Evolutionary conservation across 2,797 vertebrate genomes (phyloP), one percentile per base, ranked within the genome.

Genomic region (Neopelma chrysocephalum): DNA sequence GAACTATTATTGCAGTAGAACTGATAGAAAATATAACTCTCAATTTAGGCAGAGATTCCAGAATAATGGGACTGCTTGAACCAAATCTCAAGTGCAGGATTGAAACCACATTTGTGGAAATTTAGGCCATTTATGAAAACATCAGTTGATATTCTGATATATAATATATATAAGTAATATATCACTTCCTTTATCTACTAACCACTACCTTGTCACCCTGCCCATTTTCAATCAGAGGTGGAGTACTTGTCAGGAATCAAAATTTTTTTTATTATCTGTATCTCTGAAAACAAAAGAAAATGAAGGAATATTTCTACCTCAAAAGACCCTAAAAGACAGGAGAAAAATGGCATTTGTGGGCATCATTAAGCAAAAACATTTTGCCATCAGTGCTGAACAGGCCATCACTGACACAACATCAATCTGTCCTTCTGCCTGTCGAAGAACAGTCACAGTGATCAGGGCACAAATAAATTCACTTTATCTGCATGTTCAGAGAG

Each of bases 331-430:
- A 92, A 61, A 77, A 96, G 88, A 75, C 80, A 91, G 77, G 73
- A 53, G 56, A 93, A 56, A 92, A 73, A 88, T 90, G 76, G 50
- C 51, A 91, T 82, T 93, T 95, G 66, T 81, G 69, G 40, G 71
- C 80, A 96, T 96, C 83, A 75, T 96, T 96, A 97, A 95, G 82
- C 85, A 90, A 75, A 83, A 96, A 75, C 53, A 54, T 87, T 90
- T 94, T 89, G 89, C 84, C 85, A 96, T 91, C 72, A 82, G 71
- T 76, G 81, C 56, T 27, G 62, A 54, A 66, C 40, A 89, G 72
- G 78, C 66, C 68, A 79, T 54, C 47, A 34, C 26, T 56, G 42
- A 71, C 6, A 85, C 47, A 57, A 64, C 38, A 96, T 47, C 70
- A 84, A 72, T 80, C 53, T 73, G 80, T 51, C 57, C 76, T 83